These are phyloP conservation scores for Loriculus beryllinus DNA, from an alignment of 2,797 vertebrate species.

Conservation along the genomic window DNA sequence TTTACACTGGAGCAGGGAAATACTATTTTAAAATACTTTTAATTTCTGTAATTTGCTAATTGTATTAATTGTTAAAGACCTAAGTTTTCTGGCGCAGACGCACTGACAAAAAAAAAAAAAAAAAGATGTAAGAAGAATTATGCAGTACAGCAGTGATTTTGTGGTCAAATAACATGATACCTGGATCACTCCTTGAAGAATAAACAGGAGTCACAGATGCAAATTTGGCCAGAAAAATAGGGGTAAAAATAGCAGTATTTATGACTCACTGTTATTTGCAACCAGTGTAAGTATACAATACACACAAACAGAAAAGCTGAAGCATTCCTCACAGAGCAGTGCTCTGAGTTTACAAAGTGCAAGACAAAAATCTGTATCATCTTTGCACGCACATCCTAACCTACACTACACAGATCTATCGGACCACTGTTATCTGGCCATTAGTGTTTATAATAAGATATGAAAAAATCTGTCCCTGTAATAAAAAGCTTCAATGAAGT, in stretches of 20 bases:
- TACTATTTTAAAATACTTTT: neutral
- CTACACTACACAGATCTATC: neutral
- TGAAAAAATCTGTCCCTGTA: neutral
- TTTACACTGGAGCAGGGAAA: neutral
- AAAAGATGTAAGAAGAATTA: neutral
- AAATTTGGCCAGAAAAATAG: neutral
- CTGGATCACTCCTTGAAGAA: neutral
- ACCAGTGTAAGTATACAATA: neutral
- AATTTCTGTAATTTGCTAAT: neutral
- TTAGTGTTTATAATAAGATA: neutral
- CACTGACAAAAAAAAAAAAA: neutral
- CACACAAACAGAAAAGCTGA: neutral
- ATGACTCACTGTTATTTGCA: neutral
- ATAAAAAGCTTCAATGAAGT: neutral
- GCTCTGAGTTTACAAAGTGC: neutral
- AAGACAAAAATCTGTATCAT: neutral
- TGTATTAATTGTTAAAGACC: neutral
- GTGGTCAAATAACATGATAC: neutral
- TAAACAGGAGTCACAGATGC: neutral
- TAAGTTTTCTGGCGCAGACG: neutral
- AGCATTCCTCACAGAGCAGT: neutral
- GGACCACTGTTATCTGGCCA: neutral
- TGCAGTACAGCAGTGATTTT: neutral
- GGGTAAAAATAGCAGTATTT: neutral
- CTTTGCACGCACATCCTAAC: neutral